These are phyloP conservation scores for Coenonympha arcania DNA, from an alignment of 2,888 invertebrate genomes.

Conservation along the genomic window DNA sequence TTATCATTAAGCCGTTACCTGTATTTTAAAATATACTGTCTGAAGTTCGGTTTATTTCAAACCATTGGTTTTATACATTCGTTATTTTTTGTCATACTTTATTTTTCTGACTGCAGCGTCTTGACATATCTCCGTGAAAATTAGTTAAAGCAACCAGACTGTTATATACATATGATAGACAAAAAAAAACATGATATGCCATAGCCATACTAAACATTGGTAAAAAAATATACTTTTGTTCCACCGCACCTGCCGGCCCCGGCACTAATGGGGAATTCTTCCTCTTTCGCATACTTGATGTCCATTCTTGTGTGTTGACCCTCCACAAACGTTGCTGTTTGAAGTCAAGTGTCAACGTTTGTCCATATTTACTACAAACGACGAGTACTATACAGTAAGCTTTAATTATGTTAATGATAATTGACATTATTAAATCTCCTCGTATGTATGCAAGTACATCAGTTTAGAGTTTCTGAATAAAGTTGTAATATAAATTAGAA, in stretches of 20 bases:
- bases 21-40: too few species aligned
- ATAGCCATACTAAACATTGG: not conserved
- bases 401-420: constrained; percentile 1
- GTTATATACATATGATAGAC: too few species aligned
- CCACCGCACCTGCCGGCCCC: not conserved
- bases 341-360: not conserved
- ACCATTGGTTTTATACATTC: too few species aligned
- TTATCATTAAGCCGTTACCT: too few species aligned
- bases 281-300: constrained; percentile 6
- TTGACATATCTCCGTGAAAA: too few species aligned
- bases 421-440: not conserved
- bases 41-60: too few species aligned
- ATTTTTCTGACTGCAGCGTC: too few species aligned
- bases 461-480: too few species aligned
- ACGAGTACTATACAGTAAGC: not conserved
- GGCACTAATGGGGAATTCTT: not conserved
- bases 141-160: too few species aligned
- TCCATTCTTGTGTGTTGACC: constrained; percentile 8
- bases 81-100: too few species aligned
- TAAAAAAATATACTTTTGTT: not conserved
- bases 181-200: too few species aligned
- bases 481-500: too few species aligned
- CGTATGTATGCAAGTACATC: not conserved
- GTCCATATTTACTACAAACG: constrained; percentile 11
- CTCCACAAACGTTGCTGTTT: constrained; percentile 5